Conservation (phyloP, 2,797 vertebrate species). For the Knipowitschia caucasica region DNA sequence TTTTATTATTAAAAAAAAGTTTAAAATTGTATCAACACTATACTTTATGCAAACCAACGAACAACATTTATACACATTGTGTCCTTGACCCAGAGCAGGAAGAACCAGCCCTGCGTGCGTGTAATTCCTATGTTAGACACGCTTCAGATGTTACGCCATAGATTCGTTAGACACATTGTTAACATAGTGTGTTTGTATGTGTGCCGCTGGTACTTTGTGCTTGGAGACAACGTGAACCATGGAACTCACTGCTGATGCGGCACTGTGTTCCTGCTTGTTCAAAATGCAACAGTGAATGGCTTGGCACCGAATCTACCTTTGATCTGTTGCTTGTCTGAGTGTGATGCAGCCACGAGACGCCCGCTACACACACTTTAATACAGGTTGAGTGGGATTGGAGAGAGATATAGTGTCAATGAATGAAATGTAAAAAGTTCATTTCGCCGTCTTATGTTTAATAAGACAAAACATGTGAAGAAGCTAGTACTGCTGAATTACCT, state of each 20-base stretch:
- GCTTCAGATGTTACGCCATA: slow-evolving; percentile 5
- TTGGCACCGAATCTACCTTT: slow-evolving; percentile 37
- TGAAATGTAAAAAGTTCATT: too few relatives aligned
- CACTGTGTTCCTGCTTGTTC: slow-evolving; percentile 48
- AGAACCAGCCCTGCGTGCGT: slow-evolving; percentile 17
- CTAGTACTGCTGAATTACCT: too few relatives aligned
- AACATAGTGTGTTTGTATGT: slow-evolving; percentile 21
- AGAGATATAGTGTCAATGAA: neutral
- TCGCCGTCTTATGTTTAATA: too few relatives aligned
- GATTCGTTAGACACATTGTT: slow-evolving; percentile 3
- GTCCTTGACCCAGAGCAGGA: slow-evolving; percentile 3
- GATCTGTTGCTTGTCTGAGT: slow-evolving; percentile 31
- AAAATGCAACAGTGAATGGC: slow-evolving; percentile 35
- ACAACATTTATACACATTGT: neutral
- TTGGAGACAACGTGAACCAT: slow-evolving; percentile 55
- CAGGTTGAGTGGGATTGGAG: slow-evolving; percentile 14
- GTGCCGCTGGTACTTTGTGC: slow-evolving; percentile 44
- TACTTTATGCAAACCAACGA: too few relatives aligned
- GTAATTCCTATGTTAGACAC: slow-evolving; percentile 14
- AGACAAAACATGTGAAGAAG: too few relatives aligned
- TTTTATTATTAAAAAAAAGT: too few relatives aligned
- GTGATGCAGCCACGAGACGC: slow-evolving; percentile 6
- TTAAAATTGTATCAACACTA: too few relatives aligned
- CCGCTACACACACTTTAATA: slow-evolving; percentile 6
- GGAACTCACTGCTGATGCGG: slow-evolving; percentile 53